Evolutionary conservation across 1,140 invertebrate genomes (phyloP).

Genomic region (Bombus terrestris): DNA sequence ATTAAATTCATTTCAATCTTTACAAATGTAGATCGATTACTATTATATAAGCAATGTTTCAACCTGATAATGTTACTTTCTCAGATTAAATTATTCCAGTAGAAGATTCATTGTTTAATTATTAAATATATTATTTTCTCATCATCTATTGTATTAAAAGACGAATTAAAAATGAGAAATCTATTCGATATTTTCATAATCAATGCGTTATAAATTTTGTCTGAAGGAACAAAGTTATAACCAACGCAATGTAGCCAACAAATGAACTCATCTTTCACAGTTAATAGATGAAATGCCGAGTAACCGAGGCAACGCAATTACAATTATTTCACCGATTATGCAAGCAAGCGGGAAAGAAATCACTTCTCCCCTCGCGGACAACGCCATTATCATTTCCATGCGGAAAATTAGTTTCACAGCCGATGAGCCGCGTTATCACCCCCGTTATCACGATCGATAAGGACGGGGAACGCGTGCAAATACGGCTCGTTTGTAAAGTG

Average conservation of each 20-base stretch:
- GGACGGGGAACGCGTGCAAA: conserved; percentile 19
- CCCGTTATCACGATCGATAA: conserved; percentile 25
- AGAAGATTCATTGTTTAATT: too few relatives aligned
- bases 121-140: too few relatives aligned
- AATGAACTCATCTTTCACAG: background rate
- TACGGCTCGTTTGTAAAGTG: conserved; percentile 50
- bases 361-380: background rate
- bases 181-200: too few relatives aligned
- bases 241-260: background rate
- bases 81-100: too few relatives aligned
- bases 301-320: background rate
- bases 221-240: background rate
- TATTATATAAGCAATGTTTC: background rate
- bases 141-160: too few relatives aligned
- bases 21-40: background rate
- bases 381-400: background rate
- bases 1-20: background rate
- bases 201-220: background rate
- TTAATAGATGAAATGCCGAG: background rate
- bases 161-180: too few relatives aligned
- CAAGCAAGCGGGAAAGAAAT: background rate
- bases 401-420: conserved; percentile 24
- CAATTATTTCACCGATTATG: background rate
- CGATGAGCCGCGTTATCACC: background rate
- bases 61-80: too few relatives aligned